Evolutionary conservation across 2,888 invertebrate genomes (phyloP).

Genomic region (Calameuta pallipes): DNA sequence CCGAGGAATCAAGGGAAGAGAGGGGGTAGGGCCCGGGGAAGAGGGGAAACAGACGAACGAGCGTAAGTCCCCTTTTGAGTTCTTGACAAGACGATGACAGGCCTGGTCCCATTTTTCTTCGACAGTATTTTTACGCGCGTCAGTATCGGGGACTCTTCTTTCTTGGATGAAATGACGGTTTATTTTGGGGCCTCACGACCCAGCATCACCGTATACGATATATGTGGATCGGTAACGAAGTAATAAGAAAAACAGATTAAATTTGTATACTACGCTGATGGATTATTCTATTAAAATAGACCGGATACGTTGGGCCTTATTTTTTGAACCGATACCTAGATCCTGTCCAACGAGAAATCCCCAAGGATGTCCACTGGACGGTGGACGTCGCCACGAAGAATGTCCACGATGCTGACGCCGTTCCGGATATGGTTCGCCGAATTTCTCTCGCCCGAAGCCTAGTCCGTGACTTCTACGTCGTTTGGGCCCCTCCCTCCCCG

Average conservation of each 20-base stretch:
- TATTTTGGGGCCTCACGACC: neutral
- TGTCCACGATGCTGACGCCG: constrained; percentile 22
- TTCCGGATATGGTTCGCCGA: constrained; percentile 49
- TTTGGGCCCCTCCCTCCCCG: neutral
- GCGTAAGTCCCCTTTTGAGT: neutral
- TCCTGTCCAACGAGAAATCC: constrained; percentile 1
- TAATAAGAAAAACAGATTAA: neutral
- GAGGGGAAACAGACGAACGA: neutral
- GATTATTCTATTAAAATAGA: neutral
- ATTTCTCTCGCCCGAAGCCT: constrained; percentile 31
- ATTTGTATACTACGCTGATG: neutral
- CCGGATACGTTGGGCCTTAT: neutral
- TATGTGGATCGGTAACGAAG: neutral
- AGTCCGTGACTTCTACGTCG: constrained; percentile 1
- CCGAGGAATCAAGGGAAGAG: neutral
- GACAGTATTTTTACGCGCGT: neutral
- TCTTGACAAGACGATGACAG: neutral
- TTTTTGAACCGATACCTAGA: neutral
- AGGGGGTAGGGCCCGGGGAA: too few relatives aligned
- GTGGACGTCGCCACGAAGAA: neutral
- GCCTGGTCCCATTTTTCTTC: neutral
- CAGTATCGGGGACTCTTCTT: neutral
- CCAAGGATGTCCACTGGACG: constrained; percentile 11
- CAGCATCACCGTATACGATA: neutral
- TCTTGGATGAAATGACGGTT: neutral